Conservation (phyloP, 2,113 vertebrate species). For the Perccottus glenii region DNA sequence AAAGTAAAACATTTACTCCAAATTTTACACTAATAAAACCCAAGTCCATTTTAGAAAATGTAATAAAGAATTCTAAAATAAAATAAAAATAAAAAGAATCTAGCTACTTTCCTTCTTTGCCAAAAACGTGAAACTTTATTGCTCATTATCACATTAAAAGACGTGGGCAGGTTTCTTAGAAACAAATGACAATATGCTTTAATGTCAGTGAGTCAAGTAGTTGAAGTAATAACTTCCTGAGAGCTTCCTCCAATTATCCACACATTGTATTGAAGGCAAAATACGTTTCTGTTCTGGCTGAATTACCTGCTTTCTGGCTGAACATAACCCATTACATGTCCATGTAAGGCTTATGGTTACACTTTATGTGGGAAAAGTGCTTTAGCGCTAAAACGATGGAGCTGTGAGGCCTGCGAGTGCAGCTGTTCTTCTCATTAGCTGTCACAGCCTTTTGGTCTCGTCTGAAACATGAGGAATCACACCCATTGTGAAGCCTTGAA, state of each 20-base stretch:
- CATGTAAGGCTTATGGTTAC: constrained; percentile 9
- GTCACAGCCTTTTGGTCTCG: not conserved
- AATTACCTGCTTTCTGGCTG: constrained; percentile 4
- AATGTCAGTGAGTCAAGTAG: not conserved
- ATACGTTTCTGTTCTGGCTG: constrained; percentile 4
- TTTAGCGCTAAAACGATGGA: constrained; percentile 3
- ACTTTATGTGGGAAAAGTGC: constrained; percentile 5
- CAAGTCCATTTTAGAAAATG: too few relatives aligned
- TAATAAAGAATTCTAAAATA: too few relatives aligned
- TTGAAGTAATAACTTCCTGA: constrained; percentile 7
- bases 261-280: not conserved
- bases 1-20: too few relatives aligned
- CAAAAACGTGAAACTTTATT: not conserved
- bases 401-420: constrained; percentile 14
- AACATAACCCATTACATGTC: constrained; percentile 1
- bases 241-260: not conserved
- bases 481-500: not conserved
- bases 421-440: constrained; percentile 19
- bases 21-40: too few relatives aligned
- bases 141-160: not conserved
- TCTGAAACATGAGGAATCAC: constrained; percentile 15
- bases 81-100: not conserved
- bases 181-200: not conserved
- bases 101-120: not conserved
- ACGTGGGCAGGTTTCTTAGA: not conserved